A percentile compares a stretch with the other conserved stretches of the same genome.
These are phyloP conservation scores for Craniophora ligustri DNA, from an alignment of 2,888 invertebrate species.

Conservation along the genomic window DNA sequence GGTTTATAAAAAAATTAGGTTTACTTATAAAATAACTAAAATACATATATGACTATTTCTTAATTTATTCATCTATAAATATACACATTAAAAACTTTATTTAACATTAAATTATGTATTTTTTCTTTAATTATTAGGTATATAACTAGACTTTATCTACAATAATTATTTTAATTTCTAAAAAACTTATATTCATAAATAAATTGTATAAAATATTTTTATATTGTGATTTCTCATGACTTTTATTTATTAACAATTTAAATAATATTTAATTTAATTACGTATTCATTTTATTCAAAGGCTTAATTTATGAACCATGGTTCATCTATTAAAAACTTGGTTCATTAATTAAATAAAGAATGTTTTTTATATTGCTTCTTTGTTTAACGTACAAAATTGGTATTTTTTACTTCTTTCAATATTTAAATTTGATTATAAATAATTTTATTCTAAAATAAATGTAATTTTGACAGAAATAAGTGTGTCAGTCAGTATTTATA, in stretches of 20 bases:
- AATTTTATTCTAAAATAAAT: no score
- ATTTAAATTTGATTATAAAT: no score
- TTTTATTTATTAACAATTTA: not conserved
- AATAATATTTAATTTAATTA: not conserved
- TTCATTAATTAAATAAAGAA: no score
- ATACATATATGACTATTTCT: slow-evolving; percentile 36
- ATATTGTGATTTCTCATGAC: slow-evolving; percentile 10
- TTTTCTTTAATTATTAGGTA: no score
- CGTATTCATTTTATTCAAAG: not conserved
- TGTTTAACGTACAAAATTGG: not conserved
- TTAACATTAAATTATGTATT: no score
- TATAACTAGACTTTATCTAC: not conserved
- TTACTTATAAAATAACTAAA: slow-evolving; percentile 16
- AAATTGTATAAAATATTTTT: not conserved
- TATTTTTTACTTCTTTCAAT: no score
- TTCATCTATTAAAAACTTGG: no score
- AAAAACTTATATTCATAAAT: no score
- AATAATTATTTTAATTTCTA: not conserved
- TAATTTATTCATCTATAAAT: slow-evolving; percentile 22
- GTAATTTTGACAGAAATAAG: not conserved
- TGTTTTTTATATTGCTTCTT: no score
- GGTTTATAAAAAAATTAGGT: slow-evolving; percentile 5
- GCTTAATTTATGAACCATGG: not conserved
- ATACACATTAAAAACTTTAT: not conserved
- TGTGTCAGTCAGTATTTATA: not conserved